Base-by-base conservation (phyloP, 1,140 invertebrate species). In the Heterodera schachtii region DNA sequence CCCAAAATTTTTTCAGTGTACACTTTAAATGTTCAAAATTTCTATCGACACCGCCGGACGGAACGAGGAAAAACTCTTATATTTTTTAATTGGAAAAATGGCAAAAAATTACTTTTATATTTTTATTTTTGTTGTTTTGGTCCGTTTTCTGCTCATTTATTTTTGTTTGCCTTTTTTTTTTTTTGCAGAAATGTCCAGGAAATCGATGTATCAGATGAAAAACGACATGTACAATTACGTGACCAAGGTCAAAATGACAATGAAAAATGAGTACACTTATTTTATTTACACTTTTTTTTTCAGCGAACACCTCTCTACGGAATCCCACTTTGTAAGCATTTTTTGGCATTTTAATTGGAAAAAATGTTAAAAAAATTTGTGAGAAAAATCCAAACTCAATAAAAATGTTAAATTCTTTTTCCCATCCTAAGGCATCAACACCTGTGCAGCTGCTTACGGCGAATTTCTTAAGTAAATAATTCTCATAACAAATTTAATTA, bases 371-470 rank as follows among this genome's bases (percentile, higher is more conserved):
- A 31, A 31, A 31, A 31, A 31, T 31, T 31, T 31, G 31, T 31
- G 31, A 31, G 31, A 31, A 31, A 31, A 31, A 31, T 31, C 31
- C 31, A 31, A 31, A 31, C 31, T 31, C n/a, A n/a, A 31, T 31
- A 31, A 31, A 31, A 31, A 31, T 1, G 31, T 31, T 3, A 71
- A 16, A 11, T 71, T 71, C 6, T 52, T 52, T 52, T 52, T 52
- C 11, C 6, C 49, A 8, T 43, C 13, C 5, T 7, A 8, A 71
- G 69, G 69, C 19, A 71, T 99, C 92, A 99, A 99, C 93, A 97
- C 96, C 83, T 95, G 97, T 92, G 98, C 96, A 86, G 96, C 96
- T 90, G 95, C 96, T 90, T 99, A 98, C 93, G 98, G 97, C 92
- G 97, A 95, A 93, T 98, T 98, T 93, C 95, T 96, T 92, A 98